These are phyloP conservation scores for Chlorops oryzae DNA, from an alignment of 1,140 invertebrate genomes.

Conservation along the genomic window DNA sequence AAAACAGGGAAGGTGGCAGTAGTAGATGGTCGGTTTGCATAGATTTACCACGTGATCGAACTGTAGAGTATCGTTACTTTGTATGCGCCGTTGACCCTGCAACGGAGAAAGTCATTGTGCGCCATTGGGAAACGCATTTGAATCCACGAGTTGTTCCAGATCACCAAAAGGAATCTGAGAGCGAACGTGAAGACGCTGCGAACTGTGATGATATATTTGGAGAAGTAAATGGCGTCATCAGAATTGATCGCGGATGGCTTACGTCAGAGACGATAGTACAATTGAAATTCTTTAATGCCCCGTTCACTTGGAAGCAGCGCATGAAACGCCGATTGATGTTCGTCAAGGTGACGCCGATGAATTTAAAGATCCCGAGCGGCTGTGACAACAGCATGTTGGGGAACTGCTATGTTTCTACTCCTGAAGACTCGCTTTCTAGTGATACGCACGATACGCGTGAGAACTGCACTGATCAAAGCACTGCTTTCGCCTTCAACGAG, in stretches of 20 bases:
- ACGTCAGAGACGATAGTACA: slow-evolving; percentile 80
- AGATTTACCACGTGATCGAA: slow-evolving; percentile 58
- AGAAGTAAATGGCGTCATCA: slow-evolving; percentile 55
- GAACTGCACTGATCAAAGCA: slow-evolving; percentile 49
- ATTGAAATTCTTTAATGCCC: slow-evolving; percentile 77
- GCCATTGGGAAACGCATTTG: slow-evolving; percentile 79
- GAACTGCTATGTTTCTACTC: slow-evolving; percentile 21
- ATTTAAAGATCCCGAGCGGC: slow-evolving; percentile 55
- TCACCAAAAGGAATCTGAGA: no score
- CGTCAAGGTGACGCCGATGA: slow-evolving; percentile 74
- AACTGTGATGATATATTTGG: slow-evolving; percentile 58
- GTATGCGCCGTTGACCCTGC: slow-evolving; percentile 57
- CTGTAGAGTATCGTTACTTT: slow-evolving; percentile 73
- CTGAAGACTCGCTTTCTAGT: slow-evolving; percentile 54
- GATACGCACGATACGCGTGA: slow-evolving; percentile 53
- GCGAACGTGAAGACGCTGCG: slow-evolving; percentile 32
- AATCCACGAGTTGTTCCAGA: slow-evolving; percentile 54
- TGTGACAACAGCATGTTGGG: slow-evolving; percentile 13
- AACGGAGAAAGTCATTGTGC: slow-evolving; percentile 59
- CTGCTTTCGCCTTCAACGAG: slow-evolving; percentile 53
- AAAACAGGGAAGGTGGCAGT: slow-evolving; percentile 27
- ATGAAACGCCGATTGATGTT: slow-evolving; percentile 64
- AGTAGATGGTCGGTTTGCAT: slow-evolving; percentile 53
- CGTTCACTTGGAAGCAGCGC: slow-evolving; percentile 74
- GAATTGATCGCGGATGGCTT: slow-evolving; percentile 78